phyloP scores from a whole-genome alignment of 2,797 vertebrate species.

The Melanotaenia trifasciata region DNA sequence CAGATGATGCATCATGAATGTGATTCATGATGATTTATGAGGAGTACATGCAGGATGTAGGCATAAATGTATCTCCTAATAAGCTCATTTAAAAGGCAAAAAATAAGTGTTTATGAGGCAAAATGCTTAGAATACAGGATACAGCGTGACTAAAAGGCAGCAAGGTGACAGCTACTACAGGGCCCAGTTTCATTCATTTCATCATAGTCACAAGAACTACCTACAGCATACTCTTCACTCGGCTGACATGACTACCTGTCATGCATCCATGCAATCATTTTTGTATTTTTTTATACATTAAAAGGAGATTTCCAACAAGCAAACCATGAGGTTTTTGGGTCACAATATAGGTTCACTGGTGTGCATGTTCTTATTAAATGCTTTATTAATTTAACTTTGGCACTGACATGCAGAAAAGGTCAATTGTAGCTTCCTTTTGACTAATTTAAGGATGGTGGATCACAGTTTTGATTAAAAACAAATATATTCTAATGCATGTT shows the following conservation, averaged over 20 bases:
- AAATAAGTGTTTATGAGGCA: background rate
- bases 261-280: background rate
- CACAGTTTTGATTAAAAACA: no score
- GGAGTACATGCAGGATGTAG: background rate
- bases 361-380: no score
- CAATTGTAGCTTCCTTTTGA: no score
- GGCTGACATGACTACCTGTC: background rate
- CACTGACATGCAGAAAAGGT: no score
- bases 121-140: background rate
- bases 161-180: background rate
- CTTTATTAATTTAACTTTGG: no score
- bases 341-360: no score
- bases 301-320: background rate
- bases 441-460: no score
- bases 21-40: background rate
- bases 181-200: background rate
- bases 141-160: background rate
- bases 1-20: background rate
- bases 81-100: background rate
- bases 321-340: no score
- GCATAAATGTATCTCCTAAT: background rate
- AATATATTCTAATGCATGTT: no score
- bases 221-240: background rate
- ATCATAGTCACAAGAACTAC: background rate
- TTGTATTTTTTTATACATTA: background rate